phyloP scores from a whole-genome alignment of 2,888 invertebrate species.

The Lepidochrysops patricia region DNA sequence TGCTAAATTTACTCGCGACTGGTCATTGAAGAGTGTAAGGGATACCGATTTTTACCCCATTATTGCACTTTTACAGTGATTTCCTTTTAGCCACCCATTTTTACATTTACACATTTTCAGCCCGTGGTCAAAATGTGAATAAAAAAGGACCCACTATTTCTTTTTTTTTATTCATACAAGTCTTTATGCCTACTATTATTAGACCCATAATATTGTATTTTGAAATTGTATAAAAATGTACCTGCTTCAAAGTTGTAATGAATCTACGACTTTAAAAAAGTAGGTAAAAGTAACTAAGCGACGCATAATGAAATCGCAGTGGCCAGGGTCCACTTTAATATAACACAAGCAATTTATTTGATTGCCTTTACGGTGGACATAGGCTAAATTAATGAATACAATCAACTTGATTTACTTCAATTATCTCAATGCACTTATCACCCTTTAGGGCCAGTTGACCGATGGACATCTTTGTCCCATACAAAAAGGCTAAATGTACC shows the following conservation, averaged over 20 bases:
- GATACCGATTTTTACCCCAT: constrained; percentile 59
- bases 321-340: no score
- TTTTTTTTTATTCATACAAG: no score
- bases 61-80: constrained; percentile 61
- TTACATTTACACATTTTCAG: neutral
- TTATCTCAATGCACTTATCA: constrained; percentile 28
- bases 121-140: no score
- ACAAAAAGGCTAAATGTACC: constrained; percentile 50
- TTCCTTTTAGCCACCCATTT: constrained; percentile 41
- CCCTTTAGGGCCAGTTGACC: constrained; percentile 44
- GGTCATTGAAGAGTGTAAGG: constrained; percentile 57
- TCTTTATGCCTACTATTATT: no score
- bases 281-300: no score
- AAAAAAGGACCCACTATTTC: no score
- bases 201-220: no score
- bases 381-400: neutral
- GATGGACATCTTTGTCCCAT: constrained; percentile 39
- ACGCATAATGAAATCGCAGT: no score
- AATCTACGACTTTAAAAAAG: no score
- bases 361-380: neutral
- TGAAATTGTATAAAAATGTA: no score
- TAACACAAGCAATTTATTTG: neutral
- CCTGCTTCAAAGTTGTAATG: no score
- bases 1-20: constrained; percentile 55
- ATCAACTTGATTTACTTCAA: constrained; percentile 19